Evolutionary conservation across 2,113 vertebrate genomes (phyloP).

Genomic region (Corythornis madagascariensis): DNA sequence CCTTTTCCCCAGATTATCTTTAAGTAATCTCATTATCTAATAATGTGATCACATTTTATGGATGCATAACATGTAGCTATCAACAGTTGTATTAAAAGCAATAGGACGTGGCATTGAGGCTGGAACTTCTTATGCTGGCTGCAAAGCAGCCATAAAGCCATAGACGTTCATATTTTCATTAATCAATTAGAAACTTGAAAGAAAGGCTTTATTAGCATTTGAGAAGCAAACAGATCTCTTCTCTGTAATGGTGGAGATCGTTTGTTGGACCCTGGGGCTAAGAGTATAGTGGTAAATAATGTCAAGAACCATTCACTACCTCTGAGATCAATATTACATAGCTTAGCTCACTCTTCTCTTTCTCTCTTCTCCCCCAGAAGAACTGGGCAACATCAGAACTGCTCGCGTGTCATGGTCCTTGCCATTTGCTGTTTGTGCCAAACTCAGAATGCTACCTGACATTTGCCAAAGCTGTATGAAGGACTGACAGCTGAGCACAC

Average conservation of each 20-base stretch:
- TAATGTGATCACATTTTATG: background rate
- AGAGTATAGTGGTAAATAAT: background rate
- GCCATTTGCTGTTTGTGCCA: background rate
- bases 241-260: background rate
- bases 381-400: background rate
- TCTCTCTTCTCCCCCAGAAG: background rate
- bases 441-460: no score
- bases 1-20: background rate
- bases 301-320: background rate
- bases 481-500: accelerated
- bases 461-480: background rate
- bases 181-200: background rate
- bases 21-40: background rate
- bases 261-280: background rate
- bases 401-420: background rate
- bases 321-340: background rate
- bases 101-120: background rate
- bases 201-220: background rate
- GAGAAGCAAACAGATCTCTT: background rate
- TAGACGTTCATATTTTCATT: background rate
- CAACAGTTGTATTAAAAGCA: background rate
- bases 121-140: background rate
- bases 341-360: background rate
- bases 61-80: background rate
- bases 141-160: background rate